Evolutionary conservation across 2,113 vertebrate genomes (phyloP).

Genomic region (Lycaon pictus): DNA sequence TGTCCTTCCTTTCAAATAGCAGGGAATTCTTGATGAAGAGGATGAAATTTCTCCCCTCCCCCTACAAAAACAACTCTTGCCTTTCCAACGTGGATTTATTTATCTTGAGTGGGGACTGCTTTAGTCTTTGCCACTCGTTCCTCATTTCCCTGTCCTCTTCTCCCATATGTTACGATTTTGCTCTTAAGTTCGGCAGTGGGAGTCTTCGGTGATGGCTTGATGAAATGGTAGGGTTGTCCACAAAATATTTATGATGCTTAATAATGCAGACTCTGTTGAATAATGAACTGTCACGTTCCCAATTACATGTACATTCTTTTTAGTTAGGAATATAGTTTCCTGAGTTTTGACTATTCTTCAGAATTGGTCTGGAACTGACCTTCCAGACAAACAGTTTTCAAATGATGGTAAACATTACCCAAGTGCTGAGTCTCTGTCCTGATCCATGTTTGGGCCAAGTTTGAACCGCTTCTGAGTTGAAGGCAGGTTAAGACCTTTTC

Average conservation of each 20-base stretch:
- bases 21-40: constrained; percentile 47
- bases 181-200: not conserved
- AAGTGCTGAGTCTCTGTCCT: not conserved
- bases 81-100: constrained; percentile 27
- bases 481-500: constrained; percentile 55
- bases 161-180: constrained; percentile 52
- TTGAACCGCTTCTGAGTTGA: constrained; percentile 52
- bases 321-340: not conserved
- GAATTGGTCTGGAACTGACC: not conserved
- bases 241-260: constrained; percentile 35
- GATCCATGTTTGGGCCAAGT: constrained; percentile 30
- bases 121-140: constrained; percentile 25
- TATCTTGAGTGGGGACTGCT: constrained; percentile 58
- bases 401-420: not conserved
- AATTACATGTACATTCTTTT: constrained; percentile 27
- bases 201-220: constrained; percentile 63
- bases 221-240: constrained; percentile 48
- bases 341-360: constrained; percentile 43
- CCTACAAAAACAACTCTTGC: not conserved
- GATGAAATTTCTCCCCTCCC: constrained; percentile 49
- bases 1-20: constrained; percentile 60
- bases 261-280: constrained; percentile 55
- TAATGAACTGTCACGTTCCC: not conserved
- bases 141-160: not conserved
- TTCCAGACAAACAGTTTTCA: constrained; percentile 20